Conservation (phyloP, 2,113 vertebrate genomes). For the Anas platyrhynchos region DNA sequence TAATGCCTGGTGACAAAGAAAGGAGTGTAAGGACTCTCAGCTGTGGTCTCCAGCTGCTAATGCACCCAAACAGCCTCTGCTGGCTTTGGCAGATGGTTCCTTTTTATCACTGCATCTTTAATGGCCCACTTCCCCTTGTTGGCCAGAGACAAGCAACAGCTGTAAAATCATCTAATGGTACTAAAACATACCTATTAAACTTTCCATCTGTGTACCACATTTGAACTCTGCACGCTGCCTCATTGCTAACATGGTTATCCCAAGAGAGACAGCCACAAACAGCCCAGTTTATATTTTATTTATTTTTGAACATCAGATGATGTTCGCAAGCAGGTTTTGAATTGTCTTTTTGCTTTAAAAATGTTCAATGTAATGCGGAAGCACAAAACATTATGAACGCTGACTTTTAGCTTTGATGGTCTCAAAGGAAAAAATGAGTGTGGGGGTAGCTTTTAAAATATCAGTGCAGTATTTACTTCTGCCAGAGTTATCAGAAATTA, state of each 20-base stretch:
- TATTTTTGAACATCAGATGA: neutral
- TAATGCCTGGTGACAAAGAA: constrained; percentile 12
- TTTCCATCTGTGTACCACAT: neutral
- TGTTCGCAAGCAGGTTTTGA: neutral
- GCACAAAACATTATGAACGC: neutral
- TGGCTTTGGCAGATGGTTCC: constrained; percentile 45
- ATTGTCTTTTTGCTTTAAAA: neutral
- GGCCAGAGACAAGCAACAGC: neutral
- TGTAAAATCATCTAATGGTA: constrained; percentile 21
- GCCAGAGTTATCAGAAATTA: neutral
- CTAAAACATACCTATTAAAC: constrained; percentile 13
- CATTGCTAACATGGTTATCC: neutral
- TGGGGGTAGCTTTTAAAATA: neutral
- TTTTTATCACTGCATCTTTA: neutral
- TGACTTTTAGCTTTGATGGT: neutral
- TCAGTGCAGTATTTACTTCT: neutral
- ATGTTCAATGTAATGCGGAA: neutral
- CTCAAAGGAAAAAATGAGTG: neutral
- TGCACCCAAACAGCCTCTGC: neutral
- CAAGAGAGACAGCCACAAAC: neutral
- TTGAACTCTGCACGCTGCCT: neutral
- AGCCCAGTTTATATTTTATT: neutral
- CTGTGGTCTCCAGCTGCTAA: neutral
- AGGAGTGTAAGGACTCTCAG: neutral
- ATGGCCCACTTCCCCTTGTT: neutral